Base-by-base conservation (phyloP, 2,888 invertebrate species). In the Thymelicus sylvestris region DNA sequence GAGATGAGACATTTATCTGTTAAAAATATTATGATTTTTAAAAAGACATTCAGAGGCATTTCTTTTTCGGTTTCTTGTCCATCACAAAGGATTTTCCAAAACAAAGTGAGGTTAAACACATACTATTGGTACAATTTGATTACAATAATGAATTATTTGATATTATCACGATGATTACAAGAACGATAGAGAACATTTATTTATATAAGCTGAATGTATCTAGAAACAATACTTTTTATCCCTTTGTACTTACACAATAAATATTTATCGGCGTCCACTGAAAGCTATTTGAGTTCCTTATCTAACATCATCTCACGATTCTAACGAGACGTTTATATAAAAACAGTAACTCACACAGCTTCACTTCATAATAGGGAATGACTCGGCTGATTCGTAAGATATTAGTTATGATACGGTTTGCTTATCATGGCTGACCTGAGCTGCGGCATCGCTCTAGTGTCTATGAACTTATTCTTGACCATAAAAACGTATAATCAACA, bases 281-380 rank as follows among this genome's bases (percentile, higher is more conserved):
- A 78, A 77, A 78, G 72, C 79, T 80, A 77, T 80, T 79, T 80
- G 81, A 79, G 74, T 71, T 69, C 76, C 79, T 85, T 88, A 89
- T 90, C 90, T 75, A 75, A 79, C 76, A 66, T 73, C 79, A 89
- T 91, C 90, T 89, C 91, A 91, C 90, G 90, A 89, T 81, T 83
- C 83, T 77, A 86, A 88, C 86, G 84, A 89, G 88, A 84, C 81
- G 86, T 86, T 81, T 81, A 83, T 76, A 81, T 78, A 83, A 86
- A 71, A 84, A 83, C 76, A 80, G 78, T 86, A 86, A 86, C 61
- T 60, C 60, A 38, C 57, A 57, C 31, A 84, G 82, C 84, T 84
- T 80, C 81, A 83, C 84, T 84, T 80, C 80, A 84, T 78, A 79
- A 77, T 76, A 75, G 74, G 81, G 79, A 81, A 81, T 89, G 87